These are phyloP conservation scores for Siniperca undulata DNA, from an alignment of 2,797 vertebrate genomes.

Conservation along the genomic window DNA sequence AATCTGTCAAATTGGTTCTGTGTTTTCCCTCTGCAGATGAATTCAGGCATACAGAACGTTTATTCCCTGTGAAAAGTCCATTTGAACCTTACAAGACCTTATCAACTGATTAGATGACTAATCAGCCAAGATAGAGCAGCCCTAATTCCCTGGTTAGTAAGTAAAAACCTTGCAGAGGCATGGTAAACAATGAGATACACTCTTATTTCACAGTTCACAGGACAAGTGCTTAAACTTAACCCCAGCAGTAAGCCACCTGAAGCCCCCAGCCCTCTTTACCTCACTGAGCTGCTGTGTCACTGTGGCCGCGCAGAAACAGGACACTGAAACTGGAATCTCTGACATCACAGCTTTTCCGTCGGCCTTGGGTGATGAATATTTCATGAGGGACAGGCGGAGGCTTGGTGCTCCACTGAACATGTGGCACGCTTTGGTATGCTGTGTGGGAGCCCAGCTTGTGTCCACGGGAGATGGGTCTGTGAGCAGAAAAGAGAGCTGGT, in stretches of 20 bases:
- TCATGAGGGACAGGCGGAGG: slow-evolving; percentile 75
- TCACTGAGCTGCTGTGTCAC: slow-evolving; percentile 67
- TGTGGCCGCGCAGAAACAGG: slow-evolving; percentile 61
- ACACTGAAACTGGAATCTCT: slow-evolving; percentile 78
- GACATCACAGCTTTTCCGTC: slow-evolving; percentile 82
- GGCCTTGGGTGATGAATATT: slow-evolving; percentile 75
- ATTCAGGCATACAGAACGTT: slow-evolving; percentile 7
- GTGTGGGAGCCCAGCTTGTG: slow-evolving; percentile 44
- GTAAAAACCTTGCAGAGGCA: slow-evolving; percentile 32
- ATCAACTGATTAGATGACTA: slow-evolving; percentile 43
- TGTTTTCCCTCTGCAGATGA: background rate
- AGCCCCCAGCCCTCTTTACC: slow-evolving; percentile 41
- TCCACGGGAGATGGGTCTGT: slow-evolving; percentile 39
- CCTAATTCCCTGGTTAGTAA: slow-evolving; percentile 48
- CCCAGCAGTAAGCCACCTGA: slow-evolving; percentile 26
- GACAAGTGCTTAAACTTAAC: slow-evolving; percentile 53
- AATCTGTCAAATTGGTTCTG: background rate
- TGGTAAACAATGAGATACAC: slow-evolving; percentile 34
- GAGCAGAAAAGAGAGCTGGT: slow-evolving; percentile 45
- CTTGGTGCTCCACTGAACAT: slow-evolving; percentile 73
- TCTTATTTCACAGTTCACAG: slow-evolving; percentile 56
- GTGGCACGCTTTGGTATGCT: slow-evolving; percentile 67
- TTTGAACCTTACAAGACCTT: slow-evolving; percentile 16
- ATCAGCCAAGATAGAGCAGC: slow-evolving; percentile 34
- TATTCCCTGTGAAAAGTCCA: slow-evolving; percentile 12